Base-by-base conservation (phyloP, 2,888 invertebrate species). In the Aporophyla nigra region DNA sequence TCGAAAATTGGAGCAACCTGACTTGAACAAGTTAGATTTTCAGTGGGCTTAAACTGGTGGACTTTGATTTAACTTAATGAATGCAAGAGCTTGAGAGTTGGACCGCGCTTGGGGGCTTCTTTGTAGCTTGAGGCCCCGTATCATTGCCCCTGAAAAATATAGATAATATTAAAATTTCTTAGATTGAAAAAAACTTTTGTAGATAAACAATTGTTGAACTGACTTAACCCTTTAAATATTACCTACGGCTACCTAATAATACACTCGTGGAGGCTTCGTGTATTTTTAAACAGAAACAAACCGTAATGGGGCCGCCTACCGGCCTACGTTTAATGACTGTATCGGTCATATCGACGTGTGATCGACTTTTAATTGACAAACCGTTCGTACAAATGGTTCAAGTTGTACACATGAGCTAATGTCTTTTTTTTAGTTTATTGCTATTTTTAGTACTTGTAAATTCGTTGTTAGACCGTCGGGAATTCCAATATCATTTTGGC, bases 331-430 rank as follows among this genome's bases (percentile, higher is more conserved):
- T 43, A 68, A 24, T 43, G 21, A 10, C 43, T 53, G 1, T 54
- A 4, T 78, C 14, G 53, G 59, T n/a, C 14, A 58, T 27, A 67
- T 67, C 49, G 27, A 49, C 16, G 1, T 53, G 24, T 73, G 46
- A 78, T 73, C 7, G 65, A 16, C 40, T 74, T 78, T 74, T 78
- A 78, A 78, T 74, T 49, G 74, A 78, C n/a, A 6, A 49, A 40
- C 14, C 2, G n/a, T 49, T 74, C 21, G 14, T 71, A 24, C 9
- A 56, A 65, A 49, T 69, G 27, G 10, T 16, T 61, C 27, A 40
- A 33, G 12, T 56, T 2, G 14, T 49, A 27, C 7, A 40, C 49
- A 77, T 78, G 61, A 77, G 54, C 53, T 62, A 62, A 70, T 67
- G 19, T n/a, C 24, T 76, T 5, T 10, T 5, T 10, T 51, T 43